phyloP scores from a whole-genome alignment of 35 echinoderm and acorn worm species.

The Strongylocentrotus purpuratus region DNA sequence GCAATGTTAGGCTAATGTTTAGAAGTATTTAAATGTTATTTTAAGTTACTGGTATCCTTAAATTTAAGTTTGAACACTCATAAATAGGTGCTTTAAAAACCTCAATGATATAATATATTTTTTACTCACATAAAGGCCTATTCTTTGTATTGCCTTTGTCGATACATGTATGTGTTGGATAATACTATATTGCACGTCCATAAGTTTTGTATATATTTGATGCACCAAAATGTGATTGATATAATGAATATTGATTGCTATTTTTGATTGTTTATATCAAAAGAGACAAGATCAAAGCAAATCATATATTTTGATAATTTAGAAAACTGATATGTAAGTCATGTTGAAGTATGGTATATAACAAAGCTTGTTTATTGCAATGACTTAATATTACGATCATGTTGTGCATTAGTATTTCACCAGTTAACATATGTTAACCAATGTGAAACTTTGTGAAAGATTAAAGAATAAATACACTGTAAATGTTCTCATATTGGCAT shows the following conservation, averaged over 20 bases:
- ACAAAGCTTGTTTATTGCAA: not conserved
- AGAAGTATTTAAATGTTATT: not conserved
- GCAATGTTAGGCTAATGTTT: too few species aligned
- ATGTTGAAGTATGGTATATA: not conserved
- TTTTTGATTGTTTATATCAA: not conserved
- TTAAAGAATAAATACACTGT: not conserved
- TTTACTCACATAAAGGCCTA: not conserved
- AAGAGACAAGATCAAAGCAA: not conserved
- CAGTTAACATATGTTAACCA: not conserved
- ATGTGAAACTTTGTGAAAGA: not conserved
- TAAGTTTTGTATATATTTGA: not conserved
- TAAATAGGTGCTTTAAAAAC: not conserved
- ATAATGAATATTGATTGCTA: not conserved
- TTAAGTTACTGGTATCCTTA: not conserved
- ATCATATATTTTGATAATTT: not conserved
- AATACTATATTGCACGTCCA: too few species aligned
- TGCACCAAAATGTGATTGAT: not conserved
- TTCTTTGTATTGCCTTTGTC: not conserved
- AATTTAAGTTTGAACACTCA: too few species aligned
- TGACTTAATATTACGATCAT: not conserved
- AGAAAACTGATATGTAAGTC: not conserved
- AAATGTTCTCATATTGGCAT: not conserved
- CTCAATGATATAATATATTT: not conserved
- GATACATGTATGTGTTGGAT: not conserved
- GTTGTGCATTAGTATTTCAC: constrained; percentile 17